Percentiles rank a stretch among this genome's conserved stretches.
Evolutionary conservation across 2,888 invertebrate species (phyloP).

Genomic region (Folsomia manolachei): DNA sequence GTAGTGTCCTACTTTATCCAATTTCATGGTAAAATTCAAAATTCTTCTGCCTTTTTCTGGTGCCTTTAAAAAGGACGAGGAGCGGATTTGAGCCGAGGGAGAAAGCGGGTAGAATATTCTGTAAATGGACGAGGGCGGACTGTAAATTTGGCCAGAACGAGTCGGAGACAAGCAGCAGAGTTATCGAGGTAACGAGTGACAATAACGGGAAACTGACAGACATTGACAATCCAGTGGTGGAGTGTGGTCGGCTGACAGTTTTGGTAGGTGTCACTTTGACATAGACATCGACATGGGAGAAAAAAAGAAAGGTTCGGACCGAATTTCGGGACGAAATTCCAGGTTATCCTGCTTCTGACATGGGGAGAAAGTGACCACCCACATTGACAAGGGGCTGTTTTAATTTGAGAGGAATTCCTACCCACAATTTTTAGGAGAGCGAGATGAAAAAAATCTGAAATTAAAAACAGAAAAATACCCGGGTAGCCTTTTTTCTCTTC

Average conservation of each 20-base stretch:
- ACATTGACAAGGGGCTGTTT: too few relatives aligned
- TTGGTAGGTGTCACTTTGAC: neutral
- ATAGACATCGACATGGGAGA: too few relatives aligned
- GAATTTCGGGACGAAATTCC: too few relatives aligned
- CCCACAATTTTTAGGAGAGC: too few relatives aligned
- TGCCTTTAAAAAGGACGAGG: too few relatives aligned
- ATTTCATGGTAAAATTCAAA: neutral
- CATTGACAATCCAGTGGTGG: neutral
- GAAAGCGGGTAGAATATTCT: conserved; percentile 34
- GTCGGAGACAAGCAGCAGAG: neutral
- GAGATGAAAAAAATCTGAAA: too few relatives aligned
- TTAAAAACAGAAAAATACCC: too few relatives aligned
- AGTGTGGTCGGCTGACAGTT: conserved; percentile 1
- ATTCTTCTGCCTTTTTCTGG: too few relatives aligned
- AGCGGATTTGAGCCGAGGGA: conserved; percentile 34
- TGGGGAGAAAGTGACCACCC: too few relatives aligned
- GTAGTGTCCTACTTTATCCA: neutral
- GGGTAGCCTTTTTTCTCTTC: too few relatives aligned
- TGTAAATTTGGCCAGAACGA: conserved; percentile 39
- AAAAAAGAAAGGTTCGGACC: neutral
- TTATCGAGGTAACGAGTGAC: neutral
- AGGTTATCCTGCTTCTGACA: too few relatives aligned
- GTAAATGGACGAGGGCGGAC: conserved; percentile 42
- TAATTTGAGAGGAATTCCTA: too few relatives aligned
- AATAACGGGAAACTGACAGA: neutral